Base-by-base conservation (phyloP, 2,113 vertebrate species). In the Acanthochromis polyacanthus region DNA sequence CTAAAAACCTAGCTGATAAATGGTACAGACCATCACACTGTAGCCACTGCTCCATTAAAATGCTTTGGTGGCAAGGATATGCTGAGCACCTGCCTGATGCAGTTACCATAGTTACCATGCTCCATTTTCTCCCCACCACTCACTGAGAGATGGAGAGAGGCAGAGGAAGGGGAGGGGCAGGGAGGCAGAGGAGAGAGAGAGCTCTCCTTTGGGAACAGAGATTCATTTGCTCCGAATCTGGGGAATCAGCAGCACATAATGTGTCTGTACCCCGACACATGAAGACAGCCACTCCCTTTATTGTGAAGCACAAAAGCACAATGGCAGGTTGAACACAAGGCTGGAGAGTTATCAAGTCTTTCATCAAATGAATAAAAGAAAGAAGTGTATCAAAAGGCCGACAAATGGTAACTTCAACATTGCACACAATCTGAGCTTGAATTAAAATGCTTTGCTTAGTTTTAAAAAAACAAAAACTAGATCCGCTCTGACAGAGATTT, bases 31-130 rank as follows among this genome's bases (percentile, higher is more conserved):
- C 25, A 25, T 25, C 25, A 3, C 25, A 25, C 59, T 15, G 53
- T 10, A 11, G 17, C 52, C 72, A 1, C 56, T 22, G 67, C 52
- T 81, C 71, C n/a, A 68, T 71, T 65, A 58, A 76, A 85, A 82
- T 3, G 67, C 65, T 69, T 57, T 40, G 36, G 71, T 66, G 55
- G 53, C 30, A 45, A 43, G 53, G 68, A 82, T 71, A 64, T 22
- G 78, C 67, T 5, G 50, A 82, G 89, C 79, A 86, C 86, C 88
- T 91, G 91, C 84, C 89, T 89, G 91, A 95, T 95, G 93, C 93
- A 93, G 95, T 95, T 95, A 89, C 95, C 93, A 95, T 95, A 87
- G 95, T 81, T 88, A 95, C 94, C 58, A 2, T 90, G 87, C 89
- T 94, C 92, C 89, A 94, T 92, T 94, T 94, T 91, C 87, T 92